Evolutionary conservation across 2,797 vertebrate species (phyloP).

Genomic region (Notolepis coatsorum): DNA sequence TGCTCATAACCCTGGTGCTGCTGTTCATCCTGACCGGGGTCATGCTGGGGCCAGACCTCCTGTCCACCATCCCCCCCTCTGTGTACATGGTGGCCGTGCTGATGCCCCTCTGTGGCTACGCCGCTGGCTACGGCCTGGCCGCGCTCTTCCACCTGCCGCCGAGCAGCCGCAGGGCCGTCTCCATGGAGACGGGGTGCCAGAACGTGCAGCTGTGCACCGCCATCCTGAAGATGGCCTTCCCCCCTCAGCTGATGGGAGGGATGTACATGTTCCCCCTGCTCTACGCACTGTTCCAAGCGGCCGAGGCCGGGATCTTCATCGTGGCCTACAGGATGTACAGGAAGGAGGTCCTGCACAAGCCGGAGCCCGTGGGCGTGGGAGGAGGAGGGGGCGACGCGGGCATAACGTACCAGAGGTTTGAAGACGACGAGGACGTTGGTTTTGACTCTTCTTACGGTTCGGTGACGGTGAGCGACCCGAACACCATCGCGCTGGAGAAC

Average conservation of each 20-base stretch:
- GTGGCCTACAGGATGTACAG: slow-evolving; percentile 91
- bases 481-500: slow-evolving; percentile 81
- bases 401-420: slow-evolving; percentile 91
- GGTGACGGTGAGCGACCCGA: slow-evolving; percentile 83
- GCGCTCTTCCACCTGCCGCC: slow-evolving; percentile 89
- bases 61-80: slow-evolving; percentile 89
- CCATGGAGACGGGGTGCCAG: slow-evolving; percentile 96
- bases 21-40: slow-evolving; percentile 96
- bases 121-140: slow-evolving; percentile 92
- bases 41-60: slow-evolving; percentile 94
- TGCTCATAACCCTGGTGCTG: slow-evolving; percentile 90
- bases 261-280: slow-evolving; percentile 99
- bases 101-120: slow-evolving; percentile 93
- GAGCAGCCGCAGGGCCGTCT: slow-evolving; percentile 90
- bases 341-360: slow-evolving; percentile 85
- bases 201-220: slow-evolving; percentile 98
- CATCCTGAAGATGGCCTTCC: slow-evolving; percentile 96
- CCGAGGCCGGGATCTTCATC: slow-evolving; percentile 94
- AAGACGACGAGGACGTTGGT: slow-evolving; percentile 89
- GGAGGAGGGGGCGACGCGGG: slow-evolving; percentile 86
- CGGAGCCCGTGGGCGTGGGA: slow-evolving; percentile 74
- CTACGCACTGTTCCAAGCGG: slow-evolving; percentile 94
- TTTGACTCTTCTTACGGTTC: slow-evolving; percentile 90
- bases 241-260: slow-evolving; percentile 89
- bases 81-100: slow-evolving; percentile 92